These are phyloP conservation scores for Himantopus leucocephalus DNA, from an alignment of 2,113 vertebrate species.

Conservation along the genomic window DNA sequence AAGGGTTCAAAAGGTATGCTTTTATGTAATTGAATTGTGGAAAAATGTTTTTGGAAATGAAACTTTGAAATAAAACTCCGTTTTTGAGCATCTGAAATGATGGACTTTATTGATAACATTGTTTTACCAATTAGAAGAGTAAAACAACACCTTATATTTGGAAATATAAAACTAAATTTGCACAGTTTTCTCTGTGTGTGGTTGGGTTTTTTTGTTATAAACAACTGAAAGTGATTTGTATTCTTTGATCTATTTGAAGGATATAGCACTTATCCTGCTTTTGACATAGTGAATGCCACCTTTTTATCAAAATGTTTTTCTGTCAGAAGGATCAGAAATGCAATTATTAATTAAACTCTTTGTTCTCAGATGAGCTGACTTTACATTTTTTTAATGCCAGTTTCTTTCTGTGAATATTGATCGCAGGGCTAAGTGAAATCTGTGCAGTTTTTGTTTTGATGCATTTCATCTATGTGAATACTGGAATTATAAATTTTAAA, in stretches of 20 bases:
- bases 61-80: not conserved
- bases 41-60: not conserved
- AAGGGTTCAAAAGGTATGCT: slow-evolving; percentile 16
- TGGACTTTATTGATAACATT: not conserved
- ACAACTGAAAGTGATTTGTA: slow-evolving; percentile 13
- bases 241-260: slow-evolving; percentile 6
- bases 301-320: slow-evolving; percentile 13
- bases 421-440: slow-evolving; percentile 47
- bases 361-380: slow-evolving; percentile 40
- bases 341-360: slow-evolving; percentile 27
- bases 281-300: slow-evolving; percentile 25
- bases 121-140: not conserved
- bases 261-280: slow-evolving; percentile 26
- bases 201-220: not conserved
- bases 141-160: not conserved
- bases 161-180: slow-evolving; percentile 16
- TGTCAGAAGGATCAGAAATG: slow-evolving; percentile 39
- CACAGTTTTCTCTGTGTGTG: not conserved
- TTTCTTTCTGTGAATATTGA: slow-evolving; percentile 46
- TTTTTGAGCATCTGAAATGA: not conserved
- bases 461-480: slow-evolving; percentile 62
- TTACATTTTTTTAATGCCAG: slow-evolving; percentile 5
- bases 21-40: not conserved
- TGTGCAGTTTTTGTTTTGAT: slow-evolving; percentile 41
- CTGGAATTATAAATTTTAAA: slow-evolving; percentile 42